Percentiles rank a stretch among this genome's conserved stretches.
Evolutionary conservation across 2,888 invertebrate species (phyloP).

Genomic region (Athalia rosae): DNA sequence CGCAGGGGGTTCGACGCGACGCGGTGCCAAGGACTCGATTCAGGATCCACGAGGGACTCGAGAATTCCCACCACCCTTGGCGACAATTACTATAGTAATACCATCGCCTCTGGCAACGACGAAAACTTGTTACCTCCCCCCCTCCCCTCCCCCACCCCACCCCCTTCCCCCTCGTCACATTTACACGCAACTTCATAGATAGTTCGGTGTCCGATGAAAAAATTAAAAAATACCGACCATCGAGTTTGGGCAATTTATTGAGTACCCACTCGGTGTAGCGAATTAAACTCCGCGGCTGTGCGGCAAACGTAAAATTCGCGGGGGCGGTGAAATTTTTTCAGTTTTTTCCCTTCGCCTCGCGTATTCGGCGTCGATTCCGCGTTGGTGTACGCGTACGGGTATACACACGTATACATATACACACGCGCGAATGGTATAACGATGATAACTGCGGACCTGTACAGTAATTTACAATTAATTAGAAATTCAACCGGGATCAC

Average conservation of each 20-base stretch:
- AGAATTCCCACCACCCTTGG: constrained; percentile 60
- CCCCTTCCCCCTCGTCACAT: too few relatives aligned
- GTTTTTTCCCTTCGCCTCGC: background rate
- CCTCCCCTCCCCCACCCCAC: background rate
- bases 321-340: background rate
- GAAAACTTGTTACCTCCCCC: constrained; percentile 66
- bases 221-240: too few relatives aligned
- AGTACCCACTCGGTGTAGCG: too few relatives aligned
- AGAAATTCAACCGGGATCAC: constrained; percentile 66
- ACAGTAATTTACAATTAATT: constrained; percentile 70
- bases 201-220: too few relatives aligned
- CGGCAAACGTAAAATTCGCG: too few relatives aligned
- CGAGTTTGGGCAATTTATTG: background rate
- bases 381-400: background rate
- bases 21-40: constrained; percentile 23
- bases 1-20: background rate
- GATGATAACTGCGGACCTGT: constrained; percentile 16
- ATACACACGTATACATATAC: too few relatives aligned
- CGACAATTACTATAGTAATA: constrained; percentile 72
- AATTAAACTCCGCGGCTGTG: too few relatives aligned
- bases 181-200: too few relatives aligned
- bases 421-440: background rate
- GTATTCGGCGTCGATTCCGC: background rate
- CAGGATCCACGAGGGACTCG: constrained; percentile 33
- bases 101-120: constrained; percentile 65